phyloP scores from a whole-genome alignment of 2,888 invertebrate genomes.

The Trilocha varians region DNA sequence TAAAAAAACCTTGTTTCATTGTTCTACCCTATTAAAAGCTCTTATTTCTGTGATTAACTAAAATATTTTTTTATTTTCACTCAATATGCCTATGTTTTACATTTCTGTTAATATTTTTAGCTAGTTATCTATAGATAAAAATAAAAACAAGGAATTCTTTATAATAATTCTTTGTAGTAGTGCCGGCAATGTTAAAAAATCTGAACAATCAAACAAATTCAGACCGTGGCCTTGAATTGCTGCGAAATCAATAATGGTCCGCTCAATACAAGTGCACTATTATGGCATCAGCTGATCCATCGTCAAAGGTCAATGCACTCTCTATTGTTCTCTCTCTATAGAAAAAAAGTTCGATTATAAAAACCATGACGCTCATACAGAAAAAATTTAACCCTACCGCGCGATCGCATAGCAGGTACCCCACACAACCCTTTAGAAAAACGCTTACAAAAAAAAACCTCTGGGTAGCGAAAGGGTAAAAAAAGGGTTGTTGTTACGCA shows the following conservation, averaged over 20 bases:
- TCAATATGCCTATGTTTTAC: too few species aligned
- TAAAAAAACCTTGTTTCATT: too few species aligned
- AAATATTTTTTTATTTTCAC: too few species aligned
- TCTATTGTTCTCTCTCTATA: slow-evolving; percentile 41
- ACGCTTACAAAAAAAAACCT: slow-evolving; percentile 62
- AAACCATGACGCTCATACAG: slow-evolving; percentile 28
- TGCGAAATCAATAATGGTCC: slow-evolving; percentile 57
- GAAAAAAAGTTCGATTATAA: not conserved
- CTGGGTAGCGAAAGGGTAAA: slow-evolving; percentile 68
- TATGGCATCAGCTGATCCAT: slow-evolving; percentile 65
- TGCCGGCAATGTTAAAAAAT: too few species aligned
- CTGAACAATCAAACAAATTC: not conserved
- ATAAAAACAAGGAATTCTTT: too few species aligned
- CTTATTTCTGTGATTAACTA: too few species aligned
- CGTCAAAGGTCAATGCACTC: slow-evolving; percentile 64
- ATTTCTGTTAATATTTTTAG: too few species aligned
- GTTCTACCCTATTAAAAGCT: too few species aligned
- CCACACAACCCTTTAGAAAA: slow-evolving; percentile 69
- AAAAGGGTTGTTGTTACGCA: slow-evolving; percentile 71
- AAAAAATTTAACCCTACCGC: slow-evolving; percentile 68
- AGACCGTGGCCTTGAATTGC: slow-evolving; percentile 47
- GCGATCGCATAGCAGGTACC: slow-evolving; percentile 66
- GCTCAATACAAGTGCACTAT: slow-evolving; percentile 59
- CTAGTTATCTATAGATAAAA: too few species aligned
- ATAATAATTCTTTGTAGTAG: too few species aligned